Evolutionary conservation across 2,888 invertebrate species (phyloP), one percentile per base, ranked within the genome.

Genomic region (Colletes collaris): DNA sequence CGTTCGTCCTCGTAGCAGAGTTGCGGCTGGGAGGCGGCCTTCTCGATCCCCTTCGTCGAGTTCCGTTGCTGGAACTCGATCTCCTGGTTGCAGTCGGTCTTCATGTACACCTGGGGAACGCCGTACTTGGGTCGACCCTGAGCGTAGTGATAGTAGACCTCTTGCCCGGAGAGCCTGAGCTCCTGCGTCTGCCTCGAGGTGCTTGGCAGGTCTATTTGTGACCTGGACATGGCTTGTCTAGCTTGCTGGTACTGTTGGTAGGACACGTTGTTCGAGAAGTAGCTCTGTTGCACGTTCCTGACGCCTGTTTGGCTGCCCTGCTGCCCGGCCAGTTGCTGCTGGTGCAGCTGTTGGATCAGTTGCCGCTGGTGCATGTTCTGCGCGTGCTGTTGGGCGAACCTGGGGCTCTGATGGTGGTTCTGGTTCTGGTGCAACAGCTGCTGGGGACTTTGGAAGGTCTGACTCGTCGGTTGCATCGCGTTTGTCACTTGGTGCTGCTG

Each of bases 21-120:
- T 86, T 96, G 96, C 1, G 96, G 96, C 86, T 96, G 96, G 0
- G 96, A 96, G 0, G 95, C 94, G 0, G 96, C 95, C 67, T 92
- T 92, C 74, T 92, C 92, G 67, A 92, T 92, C 6, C 90, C 88
- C 10, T 89, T 90, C 0, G 86, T 82, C 3, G 91, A 90, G 84
- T 91, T 92, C 16, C 89, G 79, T 50, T 90, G 84, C 64, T 92
- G 91, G 46, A 91, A 91, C 59, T 92, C 91, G 0, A 68, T 76
- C 6, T 92, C 91, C 71, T 90, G 90, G 60, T 83, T 89, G 16
- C 82, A 87, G 5, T 91, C 91, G 0, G 88, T 83, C 65, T 91
- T 92, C 88, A 92, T 90, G 82, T 92, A 92, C 1, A 92, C 88
- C 55, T 92, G 92, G 0, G 91, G 91, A 16, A 88, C 87, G 10